Evolutionary conservation across 1,140 invertebrate species (phyloP), one percentile per base, ranked within the genome.

Genomic region (Mactra quadrangularis): DNA sequence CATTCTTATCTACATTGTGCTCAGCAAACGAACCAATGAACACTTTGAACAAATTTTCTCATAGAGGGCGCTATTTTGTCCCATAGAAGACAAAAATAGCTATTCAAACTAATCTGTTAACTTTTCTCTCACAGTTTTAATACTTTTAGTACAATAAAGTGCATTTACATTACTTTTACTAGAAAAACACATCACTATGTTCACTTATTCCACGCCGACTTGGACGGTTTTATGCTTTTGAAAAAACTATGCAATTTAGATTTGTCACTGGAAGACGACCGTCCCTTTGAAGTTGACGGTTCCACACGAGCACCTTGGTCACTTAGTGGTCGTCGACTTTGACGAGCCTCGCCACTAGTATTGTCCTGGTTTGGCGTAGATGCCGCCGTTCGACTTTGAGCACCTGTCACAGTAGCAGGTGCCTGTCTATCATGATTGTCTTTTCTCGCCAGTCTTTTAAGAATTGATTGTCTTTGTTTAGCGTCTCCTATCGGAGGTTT

Each of bases 221-320:
- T 87, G 7, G 86, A 87, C 27, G 86, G 86, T 50, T 87, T 87
- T 35, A 85, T 62, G 59, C 83, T 87, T 81, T 86, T 87, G 45
- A 87, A 84, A 55, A 86, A 86, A 22, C 82, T 83, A 45, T 86
- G 84, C 19, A 87, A 11, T 35, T 59, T 82, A 7, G 41, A 50
- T 50, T 64, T 74, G 0, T 82, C 78, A 45, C 13, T 57, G 47
- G 55, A 72, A 53, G 85, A 86, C 59, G 72, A 57, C 33, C 84
- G 75, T 38, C 78, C 77, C 59, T 68, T 76, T 60, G 78, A 81
- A 9, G 57, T 53, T 33, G 64, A 55, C 41, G 82, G 64, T 17
- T 76, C 84, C 1, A 82, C 64, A 66, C 87, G 45, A 13, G 81
- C 88, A 19, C 88, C 84, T 60, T 88, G 85, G 41, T 89, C 85